These are phyloP conservation scores for Parazoanthus atlanticus DNA, from an alignment of 92 coral and sea anemone species.

Conservation along the genomic window DNA sequence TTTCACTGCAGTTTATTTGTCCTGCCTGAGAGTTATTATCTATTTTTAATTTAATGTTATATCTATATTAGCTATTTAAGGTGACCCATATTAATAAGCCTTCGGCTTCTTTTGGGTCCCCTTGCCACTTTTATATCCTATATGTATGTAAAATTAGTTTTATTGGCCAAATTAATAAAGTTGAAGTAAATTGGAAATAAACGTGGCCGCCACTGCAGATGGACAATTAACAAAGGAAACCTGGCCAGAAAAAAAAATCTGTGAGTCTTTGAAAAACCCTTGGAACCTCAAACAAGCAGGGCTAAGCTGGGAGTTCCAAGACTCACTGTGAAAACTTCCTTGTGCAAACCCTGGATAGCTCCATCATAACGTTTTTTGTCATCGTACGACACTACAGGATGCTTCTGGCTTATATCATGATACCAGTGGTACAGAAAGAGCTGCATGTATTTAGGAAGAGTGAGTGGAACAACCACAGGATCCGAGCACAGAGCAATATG, in stretches of 20 bases:
- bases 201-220: background rate
- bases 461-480: constrained; percentile 21
- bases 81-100: background rate
- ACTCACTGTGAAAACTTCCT: constrained; percentile 14
- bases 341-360: constrained; percentile 1
- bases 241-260: constrained; percentile 8
- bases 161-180: background rate
- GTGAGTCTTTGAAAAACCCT: background rate
- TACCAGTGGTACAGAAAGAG: constrained; percentile 30
- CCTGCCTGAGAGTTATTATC: background rate
- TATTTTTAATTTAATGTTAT: too few species aligned
- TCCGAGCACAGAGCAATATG: constrained; percentile 30
- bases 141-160: constrained; percentile 6
- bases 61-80: too few species aligned
- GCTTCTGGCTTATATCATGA: constrained; percentile 8
- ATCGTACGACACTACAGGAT: constrained; percentile 6
- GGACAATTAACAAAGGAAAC: background rate
- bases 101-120: background rate
- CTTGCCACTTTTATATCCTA: background rate
- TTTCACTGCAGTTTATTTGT: constrained; percentile 4
- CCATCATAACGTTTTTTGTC: constrained; percentile 4
- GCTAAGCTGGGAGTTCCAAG: background rate
- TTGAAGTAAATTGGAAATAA: background rate
- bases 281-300: background rate
- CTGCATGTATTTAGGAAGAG: constrained; percentile 24